Evolutionary conservation across 1,140 invertebrate genomes (phyloP), one percentile per base, ranked within the genome.

Genomic region (Campodea augens): DNA sequence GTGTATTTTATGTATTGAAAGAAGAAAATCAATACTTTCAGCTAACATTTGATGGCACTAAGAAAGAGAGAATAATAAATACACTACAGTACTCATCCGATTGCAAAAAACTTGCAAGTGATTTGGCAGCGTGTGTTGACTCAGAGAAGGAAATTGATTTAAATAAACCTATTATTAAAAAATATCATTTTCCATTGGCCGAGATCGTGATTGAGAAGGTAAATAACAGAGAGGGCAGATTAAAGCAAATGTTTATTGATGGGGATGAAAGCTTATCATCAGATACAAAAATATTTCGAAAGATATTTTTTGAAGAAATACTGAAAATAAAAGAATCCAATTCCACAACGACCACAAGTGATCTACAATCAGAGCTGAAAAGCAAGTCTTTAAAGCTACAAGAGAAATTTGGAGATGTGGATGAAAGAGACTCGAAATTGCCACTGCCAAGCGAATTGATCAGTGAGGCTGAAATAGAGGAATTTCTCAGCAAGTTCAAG

Each of bases 291-390:
- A 4, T 4, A 37, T 4, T 37, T 37, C n/a, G 10, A 19, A 19
- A 37, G 10, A 37, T 3, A 19, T 4, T 37, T 4, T 18, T 18
- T 18, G 1, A 20, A n/a, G 38, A 32, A 15, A 41, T 41, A 27
- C 42, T 46, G 5, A 24, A 29, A 36, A 23, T 29, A 41, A 21
- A 43, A 25, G 21, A 29, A 37, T 2, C 24, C 3, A 21, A 47
- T 22, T n/a, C n/a, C n/a, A 43, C 32, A 36, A 25, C 22, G 22
- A 23, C 10, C 23, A 15, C 19, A 18, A 19, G 12, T 15, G 18
- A 42, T 23, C 29, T 18, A 42, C 23, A 7, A 43, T 37, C 21
- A 36, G 20, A 37, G n/a, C 22, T 4, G n/a, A 10, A 18, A 4
- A 19, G 4, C 20, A 3, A n/a, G 36, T 4, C 3, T 18, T 10